These are phyloP conservation scores for Heteromormyrus szaboi DNA, from an alignment of 2,797 vertebrate species.

Conservation along the genomic window DNA sequence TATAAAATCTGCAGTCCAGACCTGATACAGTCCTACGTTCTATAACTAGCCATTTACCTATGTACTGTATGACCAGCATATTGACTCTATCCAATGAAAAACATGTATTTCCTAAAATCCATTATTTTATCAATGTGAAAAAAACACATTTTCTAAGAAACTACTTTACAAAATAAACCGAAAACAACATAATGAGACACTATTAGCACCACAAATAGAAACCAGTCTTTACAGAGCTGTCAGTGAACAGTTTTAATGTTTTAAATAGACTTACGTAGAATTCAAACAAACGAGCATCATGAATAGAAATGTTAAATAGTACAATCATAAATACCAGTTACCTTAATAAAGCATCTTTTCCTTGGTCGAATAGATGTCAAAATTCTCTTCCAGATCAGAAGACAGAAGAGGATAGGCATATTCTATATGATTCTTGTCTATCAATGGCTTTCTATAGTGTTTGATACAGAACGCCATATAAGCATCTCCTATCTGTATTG, in stretches of 20 bases:
- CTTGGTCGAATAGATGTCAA: neutral
- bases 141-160: neutral
- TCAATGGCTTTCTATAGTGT: neutral
- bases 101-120: neutral
- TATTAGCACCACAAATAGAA: neutral
- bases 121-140: neutral
- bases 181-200: neutral
- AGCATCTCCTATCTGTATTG: neutral
- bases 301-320: neutral
- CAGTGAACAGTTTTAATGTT: neutral
- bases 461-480: neutral
- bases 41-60: constrained; percentile 21
- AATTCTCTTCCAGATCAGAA: neutral
- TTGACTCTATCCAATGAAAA: neutral
- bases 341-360: neutral
- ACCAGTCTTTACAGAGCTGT: neutral
- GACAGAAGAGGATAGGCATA: neutral
- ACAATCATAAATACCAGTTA: neutral
- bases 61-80: neutral
- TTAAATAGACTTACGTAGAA: neutral
- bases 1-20: constrained; percentile 11
- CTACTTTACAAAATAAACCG: neutral
- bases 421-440: neutral
- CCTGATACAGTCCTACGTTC: constrained; percentile 21
- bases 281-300: neutral